Evolutionary conservation across 2,888 invertebrate species (phyloP), one percentile per base, ranked within the genome.

Genomic region (Sinohyriopsis cumingii): DNA sequence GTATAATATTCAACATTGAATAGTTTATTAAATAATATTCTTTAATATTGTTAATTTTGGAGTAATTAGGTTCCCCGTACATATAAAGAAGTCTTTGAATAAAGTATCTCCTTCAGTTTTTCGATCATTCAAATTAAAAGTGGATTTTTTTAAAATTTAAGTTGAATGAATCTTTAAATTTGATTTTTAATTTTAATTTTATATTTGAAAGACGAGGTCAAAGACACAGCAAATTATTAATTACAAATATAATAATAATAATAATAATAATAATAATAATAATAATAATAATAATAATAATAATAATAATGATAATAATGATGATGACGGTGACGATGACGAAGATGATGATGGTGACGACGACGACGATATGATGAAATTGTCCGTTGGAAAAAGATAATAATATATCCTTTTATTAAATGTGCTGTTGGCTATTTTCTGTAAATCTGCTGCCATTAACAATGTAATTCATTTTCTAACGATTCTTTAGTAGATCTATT

Each of bases 181-280:
- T 33, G 33, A 33, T 33, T 33, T 33, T 7, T 1, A 61, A 28
- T 61, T 24, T 9, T 24, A 61, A 28, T 61, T 24, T 22, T 15
- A 61, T 22, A 12, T 22, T 22, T 3, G 5, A 28, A 24, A 61
- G 61, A 24, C 22, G 28, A 24, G 25, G 61, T 61, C 22, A 28
- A 4, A 61, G 3, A 22, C 22, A 28, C 25, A 61, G 1, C 25
- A 61, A 28, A 33, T 25, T 25, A 25, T 3, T 25, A 25, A 25
- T 25, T 25, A 4, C 25, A 25, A 25, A 25, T 25, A 9, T 45
- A 45, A 9, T 45, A 45, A 9, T 45, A 45, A 9, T 61, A 61
- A 33, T 61, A 61, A 33, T 61, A 61, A 33, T 61, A 61, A 33
- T 61, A 61, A 33, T 61, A 61, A 33, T 61, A 61, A 33, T 61